phyloP scores from a whole-genome alignment of 2,797 vertebrate species.

The Sciurus carolinensis region DNA sequence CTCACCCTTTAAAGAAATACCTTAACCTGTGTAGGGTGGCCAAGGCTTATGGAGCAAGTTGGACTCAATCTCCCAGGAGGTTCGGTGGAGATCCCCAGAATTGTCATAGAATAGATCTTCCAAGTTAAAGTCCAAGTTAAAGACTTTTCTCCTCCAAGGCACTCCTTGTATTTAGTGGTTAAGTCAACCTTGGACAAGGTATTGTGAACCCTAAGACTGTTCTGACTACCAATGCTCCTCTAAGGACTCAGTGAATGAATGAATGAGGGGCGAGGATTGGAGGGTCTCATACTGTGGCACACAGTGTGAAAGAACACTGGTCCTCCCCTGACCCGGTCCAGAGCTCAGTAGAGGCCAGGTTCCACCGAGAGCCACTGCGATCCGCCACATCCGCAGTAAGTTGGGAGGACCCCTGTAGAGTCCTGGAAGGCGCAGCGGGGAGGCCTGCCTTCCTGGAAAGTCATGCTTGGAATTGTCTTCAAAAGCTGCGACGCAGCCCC shows the following conservation, averaged over 20 bases:
- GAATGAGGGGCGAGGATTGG: background rate
- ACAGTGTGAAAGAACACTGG: background rate
- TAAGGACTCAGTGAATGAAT: background rate
- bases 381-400: background rate
- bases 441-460: conserved; percentile 84
- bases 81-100: background rate
- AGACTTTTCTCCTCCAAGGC: background rate
- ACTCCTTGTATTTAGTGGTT: background rate
- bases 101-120: background rate
- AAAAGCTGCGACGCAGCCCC: conserved; percentile 82
- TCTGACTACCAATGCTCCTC: conserved; percentile 18
- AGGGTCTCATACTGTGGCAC: background rate
- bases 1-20: conserved; percentile 9
- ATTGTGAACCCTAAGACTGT: background rate
- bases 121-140: background rate
- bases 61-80: background rate
- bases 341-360: background rate
- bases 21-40: conserved; percentile 47
- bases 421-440: conserved; percentile 46
- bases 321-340: background rate
- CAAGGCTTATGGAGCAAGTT: background rate
- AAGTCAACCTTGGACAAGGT: background rate
- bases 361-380: background rate
- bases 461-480: conserved; percentile 76
- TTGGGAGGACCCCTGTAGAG: background rate